Percentiles rank a stretch among this genome's conserved stretches.
Conservation (phyloP, 1,140 invertebrate genomes). For the Rhagoletis zephyria region DNA sequence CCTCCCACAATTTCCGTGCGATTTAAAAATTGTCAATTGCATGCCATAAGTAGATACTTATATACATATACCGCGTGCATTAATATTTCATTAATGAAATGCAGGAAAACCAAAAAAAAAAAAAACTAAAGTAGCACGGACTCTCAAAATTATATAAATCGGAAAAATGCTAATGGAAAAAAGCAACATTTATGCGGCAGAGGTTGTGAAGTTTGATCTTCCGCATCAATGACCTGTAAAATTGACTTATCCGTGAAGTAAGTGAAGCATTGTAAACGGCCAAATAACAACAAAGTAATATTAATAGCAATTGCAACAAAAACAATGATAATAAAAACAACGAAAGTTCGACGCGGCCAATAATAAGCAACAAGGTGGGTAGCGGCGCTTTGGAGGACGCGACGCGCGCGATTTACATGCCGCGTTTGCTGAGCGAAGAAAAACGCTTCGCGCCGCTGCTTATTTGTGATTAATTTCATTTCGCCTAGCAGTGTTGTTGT, state of each 20-base stretch:
- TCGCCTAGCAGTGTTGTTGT: conserved; percentile 56
- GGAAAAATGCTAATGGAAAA: conserved; percentile 26
- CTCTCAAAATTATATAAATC: background rate
- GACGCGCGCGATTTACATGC: background rate
- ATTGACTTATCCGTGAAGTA: conserved; percentile 66
- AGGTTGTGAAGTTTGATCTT: conserved; percentile 70
- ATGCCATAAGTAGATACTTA: conserved; percentile 59
- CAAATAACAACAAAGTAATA: conserved; percentile 10
- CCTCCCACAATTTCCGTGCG: background rate
- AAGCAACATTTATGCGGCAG: conserved; percentile 59
- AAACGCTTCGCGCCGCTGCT: conserved; percentile 61
- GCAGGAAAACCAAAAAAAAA: background rate
- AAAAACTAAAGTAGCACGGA: background rate
- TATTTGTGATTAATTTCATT: conserved; percentile 72
- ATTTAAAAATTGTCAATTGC: conserved; percentile 68
- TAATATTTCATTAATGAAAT: conserved; percentile 71
- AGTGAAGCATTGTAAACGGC: conserved; percentile 22
- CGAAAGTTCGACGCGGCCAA: background rate
- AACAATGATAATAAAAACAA: conserved; percentile 7
- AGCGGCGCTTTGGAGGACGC: background rate
- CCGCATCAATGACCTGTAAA: conserved; percentile 72
- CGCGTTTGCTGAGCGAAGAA: too few relatives aligned
- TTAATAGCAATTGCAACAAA: conserved; percentile 29
- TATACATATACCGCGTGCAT: conserved; percentile 60
- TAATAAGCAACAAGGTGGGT: background rate